phyloP scores from a whole-genome alignment of 2,797 vertebrate genomes.

The Prionace glauca region DNA sequence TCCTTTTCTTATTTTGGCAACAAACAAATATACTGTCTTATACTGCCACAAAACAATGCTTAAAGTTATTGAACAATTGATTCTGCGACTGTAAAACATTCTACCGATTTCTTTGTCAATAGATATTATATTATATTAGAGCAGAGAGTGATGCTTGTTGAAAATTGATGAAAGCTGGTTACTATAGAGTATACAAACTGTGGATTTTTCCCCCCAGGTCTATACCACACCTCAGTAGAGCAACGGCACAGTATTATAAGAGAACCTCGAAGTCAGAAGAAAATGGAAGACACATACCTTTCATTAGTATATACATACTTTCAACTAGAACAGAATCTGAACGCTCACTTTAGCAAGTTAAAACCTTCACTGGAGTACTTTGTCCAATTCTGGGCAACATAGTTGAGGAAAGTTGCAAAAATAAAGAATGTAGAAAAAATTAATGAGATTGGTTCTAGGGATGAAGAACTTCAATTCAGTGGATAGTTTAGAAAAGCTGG shows the following conservation, averaged over 20 bases:
- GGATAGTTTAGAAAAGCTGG: too few relatives aligned
- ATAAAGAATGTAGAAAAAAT: too few relatives aligned
- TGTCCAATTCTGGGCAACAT: too few relatives aligned
- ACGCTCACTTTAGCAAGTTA: neutral
- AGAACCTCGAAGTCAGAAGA: neutral
- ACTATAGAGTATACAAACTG: neutral
- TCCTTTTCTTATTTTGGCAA: neutral
- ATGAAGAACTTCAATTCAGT: too few relatives aligned
- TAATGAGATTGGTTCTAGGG: too few relatives aligned
- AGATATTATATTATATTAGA: neutral
- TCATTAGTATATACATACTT: neutral
- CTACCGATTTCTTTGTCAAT: neutral
- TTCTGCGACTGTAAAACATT: neutral
- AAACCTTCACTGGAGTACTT: neutral
- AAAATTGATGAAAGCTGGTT: neutral
- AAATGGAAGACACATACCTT: neutral
- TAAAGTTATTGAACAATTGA: neutral
- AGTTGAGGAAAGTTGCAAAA: too few relatives aligned
- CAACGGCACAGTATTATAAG: neutral
- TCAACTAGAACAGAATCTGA: neutral
- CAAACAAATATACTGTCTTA: neutral
- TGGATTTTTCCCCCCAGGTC: neutral
- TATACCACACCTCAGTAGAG: neutral
- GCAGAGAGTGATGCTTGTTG: neutral
- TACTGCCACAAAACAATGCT: neutral